Conservation (phyloP, 2,797 vertebrate species). For the Periparus ater region DNA sequence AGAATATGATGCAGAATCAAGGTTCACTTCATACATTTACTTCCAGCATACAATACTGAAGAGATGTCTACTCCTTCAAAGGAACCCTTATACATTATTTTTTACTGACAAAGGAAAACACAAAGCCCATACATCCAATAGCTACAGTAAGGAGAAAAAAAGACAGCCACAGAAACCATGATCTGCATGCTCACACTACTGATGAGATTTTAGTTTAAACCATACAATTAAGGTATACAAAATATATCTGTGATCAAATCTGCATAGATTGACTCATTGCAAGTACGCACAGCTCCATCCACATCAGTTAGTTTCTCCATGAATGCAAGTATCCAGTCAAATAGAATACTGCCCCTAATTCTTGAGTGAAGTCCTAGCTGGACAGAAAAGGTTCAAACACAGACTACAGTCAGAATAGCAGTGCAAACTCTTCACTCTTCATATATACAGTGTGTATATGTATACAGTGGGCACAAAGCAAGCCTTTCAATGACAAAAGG, state of each 20-base stretch:
- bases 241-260: not conserved
- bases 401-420: not conserved
- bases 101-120: not conserved
- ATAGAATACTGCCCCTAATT: not conserved
- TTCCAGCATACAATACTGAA: not conserved
- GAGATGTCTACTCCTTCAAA: not conserved
- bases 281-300: not conserved
- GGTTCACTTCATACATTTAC: not conserved
- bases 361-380: not conserved
- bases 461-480: not conserved
- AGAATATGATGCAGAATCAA: constrained; percentile 4
- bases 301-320: not conserved
- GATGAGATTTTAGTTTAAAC: not conserved
- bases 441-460: not conserved
- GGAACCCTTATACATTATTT: not conserved
- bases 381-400: not conserved
- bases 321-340: not conserved
- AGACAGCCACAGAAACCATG: not conserved
- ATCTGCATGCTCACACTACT: not conserved
- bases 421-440: not conserved
- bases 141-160: not conserved
- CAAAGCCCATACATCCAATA: not conserved
- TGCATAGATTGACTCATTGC: not conserved
- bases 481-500: not conserved
- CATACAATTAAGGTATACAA: not conserved